Evolutionary conservation across 2,888 invertebrate genomes (phyloP).

Genomic region (Calameuta pallipes): DNA sequence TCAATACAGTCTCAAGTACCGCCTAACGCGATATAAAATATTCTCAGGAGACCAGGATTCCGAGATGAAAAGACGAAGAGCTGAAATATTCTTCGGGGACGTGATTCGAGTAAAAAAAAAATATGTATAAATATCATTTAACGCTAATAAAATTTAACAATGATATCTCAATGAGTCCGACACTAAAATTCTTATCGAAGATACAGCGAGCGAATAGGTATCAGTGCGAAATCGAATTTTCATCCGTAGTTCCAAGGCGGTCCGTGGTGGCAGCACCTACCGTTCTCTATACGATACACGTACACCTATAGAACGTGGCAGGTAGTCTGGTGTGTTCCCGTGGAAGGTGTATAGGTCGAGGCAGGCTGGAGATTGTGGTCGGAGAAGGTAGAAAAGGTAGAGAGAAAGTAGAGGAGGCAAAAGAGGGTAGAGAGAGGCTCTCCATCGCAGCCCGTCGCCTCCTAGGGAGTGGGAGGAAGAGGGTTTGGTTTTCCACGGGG

Average conservation of each 20-base stretch:
- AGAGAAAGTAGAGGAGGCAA: conserved; percentile 15
- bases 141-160: no score
- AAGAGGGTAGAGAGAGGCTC: conserved; percentile 47
- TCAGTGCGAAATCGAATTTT: no score
- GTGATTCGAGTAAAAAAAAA: no score
- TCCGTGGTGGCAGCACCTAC: conserved; percentile 40
- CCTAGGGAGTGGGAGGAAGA: conserved; percentile 64
- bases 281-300: conserved; percentile 13
- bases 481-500: conserved; percentile 62
- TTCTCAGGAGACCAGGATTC: no score
- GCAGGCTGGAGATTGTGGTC: conserved; percentile 17
- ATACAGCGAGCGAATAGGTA: no score
- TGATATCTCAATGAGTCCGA: no score
- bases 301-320: background rate
- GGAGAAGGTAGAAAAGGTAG: conserved; percentile 3
- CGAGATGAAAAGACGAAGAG: no score
- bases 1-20: no score
- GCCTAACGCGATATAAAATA: no score
- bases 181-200: no score
- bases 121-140: no score
- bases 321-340: conserved; percentile 20
- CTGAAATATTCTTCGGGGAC: no score
- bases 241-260: background rate
- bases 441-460: conserved; percentile 68
- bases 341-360: conserved; percentile 33